These are phyloP conservation scores for Cydia pomonella DNA, from an alignment of 1,140 invertebrate genomes.

Conservation along the genomic window DNA sequence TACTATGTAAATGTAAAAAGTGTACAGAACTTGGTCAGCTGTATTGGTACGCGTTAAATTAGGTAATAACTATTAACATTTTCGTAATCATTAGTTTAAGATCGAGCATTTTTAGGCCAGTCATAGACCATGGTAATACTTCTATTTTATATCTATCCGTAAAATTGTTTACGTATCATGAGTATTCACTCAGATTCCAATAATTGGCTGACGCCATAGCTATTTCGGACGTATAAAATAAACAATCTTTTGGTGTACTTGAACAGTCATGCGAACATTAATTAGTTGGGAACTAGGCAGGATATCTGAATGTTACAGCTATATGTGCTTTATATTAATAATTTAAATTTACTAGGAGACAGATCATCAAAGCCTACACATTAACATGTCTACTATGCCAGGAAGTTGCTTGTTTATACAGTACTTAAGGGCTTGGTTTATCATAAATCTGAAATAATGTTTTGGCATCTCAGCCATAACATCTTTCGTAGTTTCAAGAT, in stretches of 20 bases:
- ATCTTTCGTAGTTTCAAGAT: too few relatives aligned
- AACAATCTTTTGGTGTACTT: conserved; percentile 1
- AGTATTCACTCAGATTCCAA: not conserved
- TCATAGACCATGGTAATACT: not conserved
- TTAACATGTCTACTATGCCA: not conserved
- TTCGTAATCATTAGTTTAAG: not conserved
- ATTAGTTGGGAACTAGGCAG: too few relatives aligned
- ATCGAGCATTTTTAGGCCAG: not conserved
- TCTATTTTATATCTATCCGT: not conserved
- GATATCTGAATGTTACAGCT: too few relatives aligned
- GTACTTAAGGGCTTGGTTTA: too few relatives aligned
- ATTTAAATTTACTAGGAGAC: too few relatives aligned
- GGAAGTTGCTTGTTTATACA: conserved; percentile 5
- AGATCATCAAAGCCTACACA: too few relatives aligned
- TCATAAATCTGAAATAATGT: not conserved
- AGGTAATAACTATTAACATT: conserved; percentile 9
- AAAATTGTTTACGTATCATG: not conserved
- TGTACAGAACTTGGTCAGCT: not conserved
- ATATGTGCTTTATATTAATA: too few relatives aligned
- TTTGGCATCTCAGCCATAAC: not conserved
- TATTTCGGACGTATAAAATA: conserved; percentile 27
- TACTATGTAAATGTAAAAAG: not conserved
- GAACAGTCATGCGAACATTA: not conserved
- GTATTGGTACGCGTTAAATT: conserved; percentile 24
- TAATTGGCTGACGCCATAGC: conserved; percentile 30